A percentile compares a stretch with the other conserved stretches of the same genome.
phyloP scores from a whole-genome alignment of 2,888 invertebrate species.

The Drosophila differens region DNA sequence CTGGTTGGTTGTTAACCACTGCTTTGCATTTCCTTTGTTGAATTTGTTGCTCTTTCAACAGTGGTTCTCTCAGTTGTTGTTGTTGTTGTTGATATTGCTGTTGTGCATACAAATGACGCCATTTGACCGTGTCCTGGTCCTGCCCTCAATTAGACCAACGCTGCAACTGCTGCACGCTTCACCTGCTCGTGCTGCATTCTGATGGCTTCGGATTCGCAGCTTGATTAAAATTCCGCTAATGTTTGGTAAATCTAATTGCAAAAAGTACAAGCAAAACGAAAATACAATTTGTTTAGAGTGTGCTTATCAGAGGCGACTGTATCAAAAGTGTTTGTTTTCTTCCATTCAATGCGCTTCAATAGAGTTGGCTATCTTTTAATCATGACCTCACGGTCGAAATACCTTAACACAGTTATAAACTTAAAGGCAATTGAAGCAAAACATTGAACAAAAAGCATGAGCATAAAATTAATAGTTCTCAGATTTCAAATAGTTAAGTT shows the following conservation, averaged over 20 bases:
- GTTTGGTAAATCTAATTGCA: constrained; percentile 32
- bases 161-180: constrained; percentile 39
- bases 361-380: constrained; percentile 11
- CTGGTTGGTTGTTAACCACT: constrained; percentile 34
- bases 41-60: constrained; percentile 18
- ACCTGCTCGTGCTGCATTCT: constrained; percentile 57
- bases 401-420: constrained; percentile 5
- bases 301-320: constrained; percentile 21
- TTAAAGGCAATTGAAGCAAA: not conserved
- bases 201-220: constrained; percentile 33
- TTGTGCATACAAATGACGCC: constrained; percentile 75
- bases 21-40: constrained; percentile 52
- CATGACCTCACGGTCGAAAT: constrained; percentile 12
- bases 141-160: constrained; percentile 58
- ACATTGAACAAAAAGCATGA: not conserved
- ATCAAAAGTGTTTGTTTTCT: constrained; percentile 18
- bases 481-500: not conserved
- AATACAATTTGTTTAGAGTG: constrained; percentile 26
- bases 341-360: constrained; percentile 15
- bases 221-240: constrained; percentile 68
- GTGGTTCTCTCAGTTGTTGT: constrained; percentile 29
- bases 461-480: not conserved
- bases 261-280: constrained; percentile 22
- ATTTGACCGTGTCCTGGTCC: constrained; percentile 57
- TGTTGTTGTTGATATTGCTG: constrained; percentile 26